Conservation (phyloP, 2,113 vertebrate genomes). For the Mormyrus lacerda region DNA sequence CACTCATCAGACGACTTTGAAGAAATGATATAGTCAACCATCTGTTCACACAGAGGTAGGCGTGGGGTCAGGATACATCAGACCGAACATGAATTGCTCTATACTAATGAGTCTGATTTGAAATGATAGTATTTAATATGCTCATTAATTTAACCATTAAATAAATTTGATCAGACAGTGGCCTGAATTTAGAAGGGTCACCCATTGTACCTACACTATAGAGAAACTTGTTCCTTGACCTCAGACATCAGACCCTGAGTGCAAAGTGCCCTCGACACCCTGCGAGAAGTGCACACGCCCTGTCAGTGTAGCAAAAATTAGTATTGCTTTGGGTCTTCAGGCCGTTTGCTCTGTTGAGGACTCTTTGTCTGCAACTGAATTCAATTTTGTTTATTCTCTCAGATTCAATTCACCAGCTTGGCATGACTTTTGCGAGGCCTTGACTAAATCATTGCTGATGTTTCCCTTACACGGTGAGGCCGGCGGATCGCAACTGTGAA, state of each 20-base stretch:
- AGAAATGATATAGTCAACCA: background rate
- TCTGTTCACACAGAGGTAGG: background rate
- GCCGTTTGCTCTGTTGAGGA: background rate
- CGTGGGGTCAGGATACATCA: background rate
- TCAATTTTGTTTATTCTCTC: background rate
- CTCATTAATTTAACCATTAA: background rate
- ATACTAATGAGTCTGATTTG: background rate
- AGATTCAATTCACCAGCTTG: background rate
- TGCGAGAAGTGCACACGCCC: background rate
- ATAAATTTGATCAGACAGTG: background rate
- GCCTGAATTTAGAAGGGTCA: background rate
- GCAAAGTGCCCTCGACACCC: background rate
- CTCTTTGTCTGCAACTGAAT: background rate
- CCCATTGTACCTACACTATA: background rate
- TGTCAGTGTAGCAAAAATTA: background rate
- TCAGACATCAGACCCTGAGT: background rate
- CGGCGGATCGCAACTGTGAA: background rate
- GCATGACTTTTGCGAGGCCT: background rate
- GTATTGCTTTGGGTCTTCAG: background rate
- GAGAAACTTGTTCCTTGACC: background rate
- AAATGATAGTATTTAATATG: background rate
- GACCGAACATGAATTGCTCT: background rate
- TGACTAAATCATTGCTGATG: constrained; percentile 1
- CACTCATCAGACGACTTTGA: background rate
- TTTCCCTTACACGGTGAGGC: background rate